A percentile compares a stretch with the other conserved stretches of the same genome.
These are phyloP conservation scores for Dolichopus griseipennis DNA, from an alignment of 2,888 invertebrate species.

Conservation along the genomic window DNA sequence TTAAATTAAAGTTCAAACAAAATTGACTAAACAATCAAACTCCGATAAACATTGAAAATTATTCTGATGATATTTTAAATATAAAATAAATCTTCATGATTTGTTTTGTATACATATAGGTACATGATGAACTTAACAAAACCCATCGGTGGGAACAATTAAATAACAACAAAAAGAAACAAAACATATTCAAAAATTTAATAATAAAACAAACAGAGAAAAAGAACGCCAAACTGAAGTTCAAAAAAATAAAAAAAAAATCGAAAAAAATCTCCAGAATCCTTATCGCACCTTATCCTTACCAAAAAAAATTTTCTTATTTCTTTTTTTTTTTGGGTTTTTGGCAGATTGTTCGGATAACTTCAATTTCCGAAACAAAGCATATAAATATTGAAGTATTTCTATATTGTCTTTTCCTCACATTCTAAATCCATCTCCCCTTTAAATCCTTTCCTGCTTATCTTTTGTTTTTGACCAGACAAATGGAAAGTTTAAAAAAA, in stretches of 20 bases:
- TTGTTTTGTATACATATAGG: not conserved
- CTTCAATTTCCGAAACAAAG: not conserved
- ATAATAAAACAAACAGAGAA: not conserved
- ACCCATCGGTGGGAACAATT: not conserved
- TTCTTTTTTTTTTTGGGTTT: not conserved
- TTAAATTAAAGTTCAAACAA: too few species aligned
- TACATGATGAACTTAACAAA: not conserved
- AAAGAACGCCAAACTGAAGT: not conserved
- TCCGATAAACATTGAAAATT: too few species aligned
- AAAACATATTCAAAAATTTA: not conserved
- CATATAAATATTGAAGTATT: not conserved
- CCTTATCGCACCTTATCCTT: constrained; percentile 3
- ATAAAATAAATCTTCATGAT: too few species aligned
- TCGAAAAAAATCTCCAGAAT: not conserved
- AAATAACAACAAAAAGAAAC: constrained; percentile 2
- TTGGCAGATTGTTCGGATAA: not conserved
- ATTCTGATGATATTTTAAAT: too few species aligned
- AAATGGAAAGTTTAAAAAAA: not conserved
- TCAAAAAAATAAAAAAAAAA: not conserved
- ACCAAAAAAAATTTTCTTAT: too few species aligned
- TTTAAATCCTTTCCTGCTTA: not conserved
- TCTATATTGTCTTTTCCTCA: not conserved
- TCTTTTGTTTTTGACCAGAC: not conserved
- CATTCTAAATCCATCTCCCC: constrained; percentile 16
- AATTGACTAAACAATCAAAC: too few species aligned